Conservation (phyloP, 2,888 invertebrate genomes). For the Parnassius mnemosyne region DNA sequence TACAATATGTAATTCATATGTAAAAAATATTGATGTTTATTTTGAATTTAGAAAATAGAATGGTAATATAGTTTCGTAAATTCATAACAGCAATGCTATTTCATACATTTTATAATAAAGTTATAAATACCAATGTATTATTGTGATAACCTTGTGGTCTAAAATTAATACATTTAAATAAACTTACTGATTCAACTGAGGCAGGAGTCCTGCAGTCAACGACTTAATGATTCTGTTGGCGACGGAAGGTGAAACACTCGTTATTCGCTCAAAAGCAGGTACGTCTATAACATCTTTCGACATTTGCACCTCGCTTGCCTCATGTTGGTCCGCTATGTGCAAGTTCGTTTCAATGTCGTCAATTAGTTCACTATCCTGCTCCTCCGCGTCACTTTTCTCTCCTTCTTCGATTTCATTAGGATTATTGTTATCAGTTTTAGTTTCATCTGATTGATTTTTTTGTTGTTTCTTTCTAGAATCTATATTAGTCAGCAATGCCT, state of each 20-base stretch:
- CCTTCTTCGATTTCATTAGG: slow-evolving; percentile 32
- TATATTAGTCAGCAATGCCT: slow-evolving; percentile 53
- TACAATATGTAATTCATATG: no score
- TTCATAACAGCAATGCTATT: no score
- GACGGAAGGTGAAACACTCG: slow-evolving; percentile 83
- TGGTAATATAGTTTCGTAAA: no score
- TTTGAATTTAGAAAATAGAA: no score
- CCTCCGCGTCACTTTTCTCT: slow-evolving; percentile 38
- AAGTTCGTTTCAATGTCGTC: slow-evolving; percentile 57
- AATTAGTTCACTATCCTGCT: slow-evolving; percentile 35
- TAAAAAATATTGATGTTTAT: no score
- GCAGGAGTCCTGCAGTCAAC: slow-evolving; percentile 86
- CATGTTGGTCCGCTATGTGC: slow-evolving; percentile 64
- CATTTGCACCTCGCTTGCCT: slow-evolving; percentile 48
- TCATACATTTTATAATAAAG: no score
- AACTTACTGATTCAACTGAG: slow-evolving; percentile 86
- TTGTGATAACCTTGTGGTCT: no score
- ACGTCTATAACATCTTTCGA: slow-evolving; percentile 50
- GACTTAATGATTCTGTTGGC: slow-evolving; percentile 88
- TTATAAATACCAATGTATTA: no score
- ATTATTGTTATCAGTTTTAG: slow-evolving; percentile 27
- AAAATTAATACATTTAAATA: slow-evolving; percentile 1
- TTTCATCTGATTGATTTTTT: slow-evolving; percentile 37
- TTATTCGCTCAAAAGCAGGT: slow-evolving; percentile 68
- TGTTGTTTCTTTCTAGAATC: slow-evolving; percentile 32